phyloP scores from a whole-genome alignment of 2,888 invertebrate genomes.

The Auanema sp. region DNA sequence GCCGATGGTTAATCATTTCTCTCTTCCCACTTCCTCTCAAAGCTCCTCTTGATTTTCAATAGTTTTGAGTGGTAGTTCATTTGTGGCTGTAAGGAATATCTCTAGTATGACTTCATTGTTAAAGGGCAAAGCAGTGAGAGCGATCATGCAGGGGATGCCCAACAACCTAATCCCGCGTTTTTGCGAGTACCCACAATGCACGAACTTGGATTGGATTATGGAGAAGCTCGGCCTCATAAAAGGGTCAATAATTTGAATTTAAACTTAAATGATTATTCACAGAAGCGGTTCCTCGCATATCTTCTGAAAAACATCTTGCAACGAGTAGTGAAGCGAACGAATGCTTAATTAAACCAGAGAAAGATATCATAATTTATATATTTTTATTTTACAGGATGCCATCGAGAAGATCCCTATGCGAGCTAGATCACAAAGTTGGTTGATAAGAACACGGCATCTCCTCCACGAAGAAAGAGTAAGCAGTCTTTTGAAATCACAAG shows the following conservation, averaged over 20 bases:
- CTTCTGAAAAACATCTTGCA: neutral
- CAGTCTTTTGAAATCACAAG: neutral
- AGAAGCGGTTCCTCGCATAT: neutral
- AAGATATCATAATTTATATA: neutral
- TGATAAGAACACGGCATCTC: conserved; percentile 61
- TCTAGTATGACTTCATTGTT: conserved; percentile 17
- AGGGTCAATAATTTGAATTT: conserved; percentile 30
- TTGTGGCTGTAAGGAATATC: conserved; percentile 26
- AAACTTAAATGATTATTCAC: neutral
- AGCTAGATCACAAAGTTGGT: conserved; percentile 62
- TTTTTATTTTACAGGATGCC: conserved; percentile 52
- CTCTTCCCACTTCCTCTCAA: no score
- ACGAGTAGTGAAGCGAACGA: neutral
- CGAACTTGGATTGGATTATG: conserved; percentile 34
- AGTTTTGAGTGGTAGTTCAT: conserved; percentile 21
- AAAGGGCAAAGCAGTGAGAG: no score
- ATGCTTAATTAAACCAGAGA: neutral
- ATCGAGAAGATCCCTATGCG: conserved; percentile 63
- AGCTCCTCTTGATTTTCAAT: no score
- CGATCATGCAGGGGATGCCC: conserved; percentile 21
- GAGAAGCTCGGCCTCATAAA: conserved; percentile 50
- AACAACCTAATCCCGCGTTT: conserved; percentile 36
- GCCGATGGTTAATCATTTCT: no score
- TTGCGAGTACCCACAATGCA: conserved; percentile 45
- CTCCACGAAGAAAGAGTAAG: conserved; percentile 57